These are phyloP conservation scores for Clostera curtula DNA, from an alignment of 2,888 invertebrate genomes.

Conservation along the genomic window DNA sequence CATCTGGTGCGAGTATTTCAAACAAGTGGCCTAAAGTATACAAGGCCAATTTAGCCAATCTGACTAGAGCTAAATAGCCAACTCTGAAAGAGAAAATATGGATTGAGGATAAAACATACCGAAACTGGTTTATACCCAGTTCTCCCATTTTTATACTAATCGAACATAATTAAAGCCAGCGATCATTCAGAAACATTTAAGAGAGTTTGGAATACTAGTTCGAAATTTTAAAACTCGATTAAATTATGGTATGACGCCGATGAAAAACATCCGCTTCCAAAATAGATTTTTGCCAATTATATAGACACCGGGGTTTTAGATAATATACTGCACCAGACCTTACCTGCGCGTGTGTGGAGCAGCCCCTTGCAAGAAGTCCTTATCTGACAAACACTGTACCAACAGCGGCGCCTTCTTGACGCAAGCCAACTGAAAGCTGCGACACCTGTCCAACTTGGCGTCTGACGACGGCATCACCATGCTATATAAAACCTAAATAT, in stretches of 20 bases:
- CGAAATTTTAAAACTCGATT: too few relatives aligned
- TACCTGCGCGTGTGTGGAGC: conserved; percentile 67
- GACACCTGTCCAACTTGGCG: conserved; percentile 80
- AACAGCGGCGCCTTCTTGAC: conserved; percentile 72
- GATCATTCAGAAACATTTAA: too few relatives aligned
- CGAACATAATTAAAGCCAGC: too few relatives aligned
- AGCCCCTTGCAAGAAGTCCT: conserved; percentile 63
- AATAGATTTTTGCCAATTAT: too few relatives aligned
- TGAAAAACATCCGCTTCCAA: too few relatives aligned
- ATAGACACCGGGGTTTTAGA: too few relatives aligned
- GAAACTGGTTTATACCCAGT: too few relatives aligned
- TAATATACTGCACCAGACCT: too few relatives aligned
- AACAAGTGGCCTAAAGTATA: conserved; percentile 90
- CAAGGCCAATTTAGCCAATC: conserved; percentile 90
- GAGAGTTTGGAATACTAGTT: too few relatives aligned
- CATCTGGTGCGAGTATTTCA: conserved; percentile 75
- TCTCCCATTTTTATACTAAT: too few relatives aligned
- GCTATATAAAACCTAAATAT: conserved; percentile 83
- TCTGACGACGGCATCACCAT: conserved; percentile 93
- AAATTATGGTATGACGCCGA: not conserved
- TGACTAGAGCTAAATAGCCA: conserved; percentile 90
- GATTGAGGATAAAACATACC: too few relatives aligned
- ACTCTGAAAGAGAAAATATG: conserved; percentile 71
- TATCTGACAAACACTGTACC: conserved; percentile 62
- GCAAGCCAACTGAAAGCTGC: conserved; percentile 76